Percentiles rank a stretch among this genome's conserved stretches.
phyloP scores from a whole-genome alignment of 2,113 vertebrate genomes.

The Sander lucioperca region DNA sequence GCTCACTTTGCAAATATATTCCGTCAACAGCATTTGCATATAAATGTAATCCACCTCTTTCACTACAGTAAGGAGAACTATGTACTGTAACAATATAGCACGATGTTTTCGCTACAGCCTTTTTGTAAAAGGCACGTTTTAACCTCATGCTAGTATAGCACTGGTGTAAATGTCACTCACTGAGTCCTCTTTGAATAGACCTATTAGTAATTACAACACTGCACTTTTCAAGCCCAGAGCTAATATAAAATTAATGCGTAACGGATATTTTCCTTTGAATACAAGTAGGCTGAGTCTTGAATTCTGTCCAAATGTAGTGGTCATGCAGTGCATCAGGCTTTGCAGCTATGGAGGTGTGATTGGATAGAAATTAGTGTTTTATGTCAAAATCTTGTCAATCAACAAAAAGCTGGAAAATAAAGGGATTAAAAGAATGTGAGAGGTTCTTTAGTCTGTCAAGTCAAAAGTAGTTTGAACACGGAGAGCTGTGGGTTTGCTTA shows the following conservation, averaged over 20 bases:
- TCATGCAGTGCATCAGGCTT: background rate
- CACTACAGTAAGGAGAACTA: too few species aligned
- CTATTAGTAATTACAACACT: constrained; percentile 32
- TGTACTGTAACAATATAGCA: too few species aligned
- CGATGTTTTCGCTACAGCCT: constrained; percentile 11
- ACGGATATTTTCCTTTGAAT: constrained; percentile 28
- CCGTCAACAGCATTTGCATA: background rate
- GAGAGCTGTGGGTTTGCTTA: background rate
- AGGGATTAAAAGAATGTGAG: background rate
- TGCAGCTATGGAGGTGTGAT: background rate
- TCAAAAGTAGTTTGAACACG: constrained; percentile 1
- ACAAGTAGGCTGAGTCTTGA: constrained; percentile 11
- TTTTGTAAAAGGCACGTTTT: constrained; percentile 11
- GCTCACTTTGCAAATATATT: constrained; percentile 3
- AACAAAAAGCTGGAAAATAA: background rate
- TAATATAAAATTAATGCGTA: constrained; percentile 2
- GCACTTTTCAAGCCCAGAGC: constrained; percentile 9
- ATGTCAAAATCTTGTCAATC: constrained; percentile 12
- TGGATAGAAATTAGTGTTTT: background rate
- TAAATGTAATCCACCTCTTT: background rate
- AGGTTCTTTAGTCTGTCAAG: constrained; percentile 10
- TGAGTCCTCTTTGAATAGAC: constrained; percentile 39
- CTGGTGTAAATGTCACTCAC: constrained; percentile 33
- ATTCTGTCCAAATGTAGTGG: constrained; percentile 9
- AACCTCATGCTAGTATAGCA: constrained; percentile 6